These are phyloP conservation scores for Epizoanthus ramosus DNA, from an alignment of 92 coral and sea anemone species.

Conservation along the genomic window DNA sequence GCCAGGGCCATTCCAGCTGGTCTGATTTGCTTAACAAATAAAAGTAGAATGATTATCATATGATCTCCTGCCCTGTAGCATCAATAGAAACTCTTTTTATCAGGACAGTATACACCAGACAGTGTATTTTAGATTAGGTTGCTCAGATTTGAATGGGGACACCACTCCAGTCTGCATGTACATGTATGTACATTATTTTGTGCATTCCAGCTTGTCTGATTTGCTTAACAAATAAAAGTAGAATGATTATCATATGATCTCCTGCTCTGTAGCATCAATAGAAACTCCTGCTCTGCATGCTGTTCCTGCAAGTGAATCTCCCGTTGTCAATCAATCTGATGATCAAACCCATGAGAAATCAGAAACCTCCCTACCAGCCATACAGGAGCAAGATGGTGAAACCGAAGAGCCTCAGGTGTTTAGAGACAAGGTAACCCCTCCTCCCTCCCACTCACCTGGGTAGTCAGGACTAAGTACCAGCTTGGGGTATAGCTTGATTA, in stretches of 20 bases:
- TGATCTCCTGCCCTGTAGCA: too few species aligned
- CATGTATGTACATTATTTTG: too few species aligned
- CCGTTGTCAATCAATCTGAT: not conserved
- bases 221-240: not conserved
- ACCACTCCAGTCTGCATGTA: too few species aligned
- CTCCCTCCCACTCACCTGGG: too few species aligned
- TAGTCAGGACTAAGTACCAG: too few species aligned
- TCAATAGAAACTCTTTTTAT: too few species aligned
- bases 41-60: not conserved
- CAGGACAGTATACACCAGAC: too few species aligned
- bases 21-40: not conserved
- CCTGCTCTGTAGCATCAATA: constrained; percentile 2
- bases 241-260: not conserved
- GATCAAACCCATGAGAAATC: not conserved
- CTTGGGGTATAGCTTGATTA: too few species aligned
- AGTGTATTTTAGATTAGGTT: too few species aligned
- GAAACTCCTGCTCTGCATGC: constrained; percentile 31
- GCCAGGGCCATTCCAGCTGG: not conserved
- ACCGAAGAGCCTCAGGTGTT: not conserved
- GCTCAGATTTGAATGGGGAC: too few species aligned
- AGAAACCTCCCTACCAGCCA: constrained; percentile 6
- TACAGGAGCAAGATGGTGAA: constrained; percentile 6
- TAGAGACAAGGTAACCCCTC: not conserved
- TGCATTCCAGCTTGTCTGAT: not conserved
- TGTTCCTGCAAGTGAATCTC: not conserved